Base-by-base conservation (phyloP, 2,797 vertebrate species). In the Mastacembelus armatus region DNA sequence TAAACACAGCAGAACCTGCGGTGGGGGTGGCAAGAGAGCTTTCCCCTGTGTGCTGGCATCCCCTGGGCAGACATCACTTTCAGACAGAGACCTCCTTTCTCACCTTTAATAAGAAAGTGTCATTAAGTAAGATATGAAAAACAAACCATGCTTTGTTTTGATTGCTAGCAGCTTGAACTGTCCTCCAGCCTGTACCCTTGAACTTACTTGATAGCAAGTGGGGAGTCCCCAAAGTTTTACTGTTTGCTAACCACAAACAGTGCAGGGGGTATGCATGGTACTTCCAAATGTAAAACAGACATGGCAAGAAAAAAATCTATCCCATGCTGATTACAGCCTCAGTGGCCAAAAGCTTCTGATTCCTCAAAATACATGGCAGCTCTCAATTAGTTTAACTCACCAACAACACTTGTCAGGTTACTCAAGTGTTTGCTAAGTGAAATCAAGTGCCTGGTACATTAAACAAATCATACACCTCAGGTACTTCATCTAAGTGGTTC, bases 21-120 rank as follows among this genome's bases (percentile, higher is more conserved):
- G 74, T 10, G 61, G 66, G 78, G 78, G 63, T 56, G 27, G 57
- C 12, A 40, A 76, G 83, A 66, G 71, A 87, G 79, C 64, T 55
- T 57, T 71, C 76, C 61, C 71, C 74, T 12, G 40, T 36, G 66
- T 55, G 71, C 74, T 35, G 55, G 63, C 60, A 71, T 80, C 73
- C 85, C 85, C 80, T 54, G 84, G 89, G 87, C 80, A 60, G 78
- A 58, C 78, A 73, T 66, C 57, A 38, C 79, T 54, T 70, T 83
- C 80, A 90, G 81, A 88, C 81, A 59, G 58, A 81, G 75, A 85
- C 91, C 91, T 86, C 70, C 71, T 70, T 57, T 44, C 85, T 92
- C 83, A 91, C 91, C 92, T 93, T 91, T 91, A 91, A 92, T 92
- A 90, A 92, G 74, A 88, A 82, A 82, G 45, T 78, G 80, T 85